phyloP scores from a whole-genome alignment of 2,113 vertebrate species.

The Leucopsar rothschildi region DNA sequence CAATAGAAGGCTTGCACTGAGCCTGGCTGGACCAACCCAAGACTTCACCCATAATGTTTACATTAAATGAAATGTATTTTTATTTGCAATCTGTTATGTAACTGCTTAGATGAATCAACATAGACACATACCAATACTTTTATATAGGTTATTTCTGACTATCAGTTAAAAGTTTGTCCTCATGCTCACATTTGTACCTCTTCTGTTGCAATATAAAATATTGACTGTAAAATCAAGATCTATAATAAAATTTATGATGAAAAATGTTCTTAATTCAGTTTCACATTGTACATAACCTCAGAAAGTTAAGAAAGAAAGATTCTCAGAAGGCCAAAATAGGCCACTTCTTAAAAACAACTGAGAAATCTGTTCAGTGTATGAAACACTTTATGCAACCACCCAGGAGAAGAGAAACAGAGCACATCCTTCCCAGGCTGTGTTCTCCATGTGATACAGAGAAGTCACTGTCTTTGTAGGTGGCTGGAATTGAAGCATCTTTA shows the following conservation, averaged over 20 bases:
- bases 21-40: not conserved
- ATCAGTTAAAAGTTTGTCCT: not conserved
- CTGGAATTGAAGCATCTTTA: not conserved
- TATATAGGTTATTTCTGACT: not conserved
- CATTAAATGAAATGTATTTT: not conserved
- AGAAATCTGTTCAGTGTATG: not conserved
- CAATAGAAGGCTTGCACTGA: not conserved
- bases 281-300: not conserved
- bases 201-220: not conserved
- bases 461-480: not conserved
- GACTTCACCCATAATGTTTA: not conserved
- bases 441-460: not conserved
- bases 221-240: not conserved
- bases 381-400: not conserved
- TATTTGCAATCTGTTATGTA: not conserved
- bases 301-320: not conserved
- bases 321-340: not conserved
- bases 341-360: not conserved
- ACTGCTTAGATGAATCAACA: not conserved
- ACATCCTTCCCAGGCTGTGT: rapidly evolving
- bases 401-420: not conserved
- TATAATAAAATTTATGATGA: not conserved
- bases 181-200: not conserved
- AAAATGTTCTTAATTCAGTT: not conserved
- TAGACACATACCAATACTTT: not conserved